These are phyloP conservation scores for Vespertilio murinus DNA, from an alignment of 2,797 vertebrate species.

Conservation along the genomic window DNA sequence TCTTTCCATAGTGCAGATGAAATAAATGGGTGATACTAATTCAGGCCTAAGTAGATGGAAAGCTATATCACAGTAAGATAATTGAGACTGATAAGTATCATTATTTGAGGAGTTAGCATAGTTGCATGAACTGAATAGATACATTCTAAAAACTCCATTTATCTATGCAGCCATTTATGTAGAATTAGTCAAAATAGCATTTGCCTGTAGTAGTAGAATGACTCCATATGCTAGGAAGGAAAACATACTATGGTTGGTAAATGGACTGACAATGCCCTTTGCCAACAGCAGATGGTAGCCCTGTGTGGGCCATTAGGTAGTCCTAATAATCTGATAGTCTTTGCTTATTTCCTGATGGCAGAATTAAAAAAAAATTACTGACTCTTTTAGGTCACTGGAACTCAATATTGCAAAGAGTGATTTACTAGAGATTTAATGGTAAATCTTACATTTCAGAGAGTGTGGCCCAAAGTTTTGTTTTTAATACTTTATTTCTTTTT, in stretches of 20 bases:
- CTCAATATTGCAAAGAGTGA: neutral
- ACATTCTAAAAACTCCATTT: constrained; percentile 1
- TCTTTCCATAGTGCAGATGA: constrained; percentile 32
- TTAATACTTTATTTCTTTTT: neutral
- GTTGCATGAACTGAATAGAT: constrained; percentile 1
- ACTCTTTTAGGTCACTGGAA: neutral
- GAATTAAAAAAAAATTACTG: constrained; percentile 14
- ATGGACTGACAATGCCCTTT: neutral
- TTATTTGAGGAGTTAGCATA: constrained; percentile 46
- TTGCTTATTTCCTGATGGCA: constrained; percentile 15
- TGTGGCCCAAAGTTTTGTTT: neutral
- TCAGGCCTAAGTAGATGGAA: neutral
- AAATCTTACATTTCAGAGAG: neutral
- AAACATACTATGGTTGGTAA: neutral
- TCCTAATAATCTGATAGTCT: neutral
- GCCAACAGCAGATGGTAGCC: neutral
- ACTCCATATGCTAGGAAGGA: neutral
- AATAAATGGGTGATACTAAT: constrained; percentile 50
- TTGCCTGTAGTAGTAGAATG: neutral
- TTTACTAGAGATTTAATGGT: constrained; percentile 30
- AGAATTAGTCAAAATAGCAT: constrained; percentile 39
- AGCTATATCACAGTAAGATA: constrained; percentile 42
- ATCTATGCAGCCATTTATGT: constrained; percentile 12
- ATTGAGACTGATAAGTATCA: constrained; percentile 33
- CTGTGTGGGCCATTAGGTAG: neutral